Conservation (phyloP, 1,140 invertebrate species). For the Choristoneura fumiferana region DNA sequence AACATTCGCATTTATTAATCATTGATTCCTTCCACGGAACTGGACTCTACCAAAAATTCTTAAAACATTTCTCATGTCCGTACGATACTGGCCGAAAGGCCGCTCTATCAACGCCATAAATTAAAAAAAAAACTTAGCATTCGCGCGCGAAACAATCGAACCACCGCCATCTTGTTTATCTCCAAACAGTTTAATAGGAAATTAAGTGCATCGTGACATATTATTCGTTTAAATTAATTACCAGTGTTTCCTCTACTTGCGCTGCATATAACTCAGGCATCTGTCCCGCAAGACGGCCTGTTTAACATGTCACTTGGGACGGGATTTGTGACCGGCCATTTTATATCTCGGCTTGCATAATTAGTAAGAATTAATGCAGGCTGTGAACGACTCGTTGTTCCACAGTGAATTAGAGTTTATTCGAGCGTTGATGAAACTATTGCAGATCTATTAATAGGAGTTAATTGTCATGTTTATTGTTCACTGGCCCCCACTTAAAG, state of each 20-base stretch:
- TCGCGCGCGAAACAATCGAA: constrained; percentile 24
- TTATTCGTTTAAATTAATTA: constrained; percentile 67
- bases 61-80: too few relatives aligned
- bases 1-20: too few relatives aligned
- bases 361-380: constrained; percentile 70
- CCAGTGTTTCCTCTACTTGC: constrained; percentile 51
- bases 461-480: constrained; percentile 14
- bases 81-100: constrained; percentile 19
- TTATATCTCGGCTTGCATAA: constrained; percentile 71
- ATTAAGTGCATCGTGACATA: constrained; percentile 62
- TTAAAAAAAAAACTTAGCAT: constrained; percentile 23
- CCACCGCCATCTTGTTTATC: constrained; percentile 47
- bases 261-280: constrained; percentile 59
- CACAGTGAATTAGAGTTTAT: constrained; percentile 28
- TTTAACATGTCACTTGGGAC: constrained; percentile 66
- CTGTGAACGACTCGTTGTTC: constrained; percentile 62
- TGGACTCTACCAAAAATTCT: too few relatives aligned
- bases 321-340: constrained; percentile 69
- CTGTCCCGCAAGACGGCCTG: constrained; percentile 64
- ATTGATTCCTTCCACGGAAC: too few relatives aligned
- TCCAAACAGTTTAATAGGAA: constrained; percentile 54
- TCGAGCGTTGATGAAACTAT: constrained; percentile 11
- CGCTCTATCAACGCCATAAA: constrained; percentile 18
- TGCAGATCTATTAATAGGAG: constrained; percentile 11
- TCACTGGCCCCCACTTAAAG: not conserved